Evolutionary conservation across 92 coral and sea anemone species (phyloP).

Genomic region (Isaurus tuberculatus): DNA sequence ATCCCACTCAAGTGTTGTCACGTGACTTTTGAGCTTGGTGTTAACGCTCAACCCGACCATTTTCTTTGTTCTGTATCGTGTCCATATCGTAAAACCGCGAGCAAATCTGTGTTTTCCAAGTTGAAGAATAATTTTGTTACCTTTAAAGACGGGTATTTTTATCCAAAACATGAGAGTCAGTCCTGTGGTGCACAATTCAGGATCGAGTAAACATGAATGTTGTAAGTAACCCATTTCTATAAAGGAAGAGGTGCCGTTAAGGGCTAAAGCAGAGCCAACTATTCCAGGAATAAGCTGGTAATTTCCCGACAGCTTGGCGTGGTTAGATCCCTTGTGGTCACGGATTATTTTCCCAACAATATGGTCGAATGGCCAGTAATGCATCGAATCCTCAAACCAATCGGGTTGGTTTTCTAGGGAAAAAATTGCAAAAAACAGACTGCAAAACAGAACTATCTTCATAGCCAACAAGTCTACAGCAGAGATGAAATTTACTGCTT

Average conservation of each 20-base stretch:
- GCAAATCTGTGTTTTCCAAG: constrained; percentile 80
- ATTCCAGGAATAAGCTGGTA: constrained; percentile 74
- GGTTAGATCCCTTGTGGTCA: constrained; percentile 69
- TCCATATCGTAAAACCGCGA: constrained; percentile 90
- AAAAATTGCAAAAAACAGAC: constrained; percentile 62
- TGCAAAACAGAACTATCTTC: constrained; percentile 59
- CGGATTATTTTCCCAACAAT: constrained; percentile 47
- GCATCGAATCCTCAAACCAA: constrained; percentile 79
- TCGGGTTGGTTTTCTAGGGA: constrained; percentile 72
- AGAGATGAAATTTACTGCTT: neutral
- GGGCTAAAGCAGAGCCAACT: constrained; percentile 86
- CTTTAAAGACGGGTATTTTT: constrained; percentile 69
- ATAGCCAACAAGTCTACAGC: neutral
- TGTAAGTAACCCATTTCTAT: constrained; percentile 75
- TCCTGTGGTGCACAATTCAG: constrained; percentile 74
- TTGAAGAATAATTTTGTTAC: constrained; percentile 84
- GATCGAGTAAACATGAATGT: constrained; percentile 78
- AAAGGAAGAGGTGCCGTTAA: constrained; percentile 58
- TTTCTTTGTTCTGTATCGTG: constrained; percentile 53
- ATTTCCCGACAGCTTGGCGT: constrained; percentile 71
- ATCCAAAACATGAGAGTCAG: constrained; percentile 90
- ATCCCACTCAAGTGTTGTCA: constrained; percentile 58
- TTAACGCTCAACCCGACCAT: constrained; percentile 71
- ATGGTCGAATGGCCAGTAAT: constrained; percentile 93
- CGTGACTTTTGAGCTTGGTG: constrained; percentile 50